phyloP scores from a whole-genome alignment of 2,888 invertebrate genomes.

The Netelia inedita region DNA sequence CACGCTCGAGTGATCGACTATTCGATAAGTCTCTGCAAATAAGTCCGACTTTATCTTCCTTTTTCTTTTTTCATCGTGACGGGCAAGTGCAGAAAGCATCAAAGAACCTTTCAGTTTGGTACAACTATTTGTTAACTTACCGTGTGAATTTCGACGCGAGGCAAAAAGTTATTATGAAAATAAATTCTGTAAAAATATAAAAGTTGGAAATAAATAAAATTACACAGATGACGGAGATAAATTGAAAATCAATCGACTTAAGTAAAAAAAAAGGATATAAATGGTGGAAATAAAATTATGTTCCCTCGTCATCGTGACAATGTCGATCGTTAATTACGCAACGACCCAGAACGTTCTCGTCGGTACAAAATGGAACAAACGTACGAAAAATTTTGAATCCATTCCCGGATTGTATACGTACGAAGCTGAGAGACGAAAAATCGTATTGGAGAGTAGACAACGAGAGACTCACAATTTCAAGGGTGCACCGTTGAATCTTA shows the following conservation, averaged over 20 bases:
- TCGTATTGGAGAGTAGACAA: background rate
- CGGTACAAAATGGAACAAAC: conserved; percentile 33
- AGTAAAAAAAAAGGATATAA: background rate
- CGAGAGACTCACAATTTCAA: conserved; percentile 27
- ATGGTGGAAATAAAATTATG: conserved; percentile 11
- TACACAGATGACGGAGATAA: background rate
- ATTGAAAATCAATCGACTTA: background rate
- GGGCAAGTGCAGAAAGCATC: background rate
- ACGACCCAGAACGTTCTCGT: background rate
- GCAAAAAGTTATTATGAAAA: background rate
- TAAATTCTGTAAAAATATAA: background rate
- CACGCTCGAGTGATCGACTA: background rate
- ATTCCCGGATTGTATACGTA: conserved; percentile 13
- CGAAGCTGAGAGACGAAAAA: background rate
- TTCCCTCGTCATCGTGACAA: background rate
- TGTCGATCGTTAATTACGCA: conserved; percentile 1
- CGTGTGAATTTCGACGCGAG: background rate
- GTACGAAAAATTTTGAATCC: conserved; percentile 4
- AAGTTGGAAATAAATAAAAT: background rate
- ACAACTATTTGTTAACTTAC: conserved; percentile 8
- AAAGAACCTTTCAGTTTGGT: conserved; percentile 26
- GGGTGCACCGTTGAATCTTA: conserved; percentile 2
- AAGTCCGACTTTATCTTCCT: background rate
- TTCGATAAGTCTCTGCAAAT: background rate
- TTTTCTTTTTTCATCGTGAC: background rate